Conservation (phyloP, 2,888 invertebrate species). For the Luffia ferchaultella region DNA sequence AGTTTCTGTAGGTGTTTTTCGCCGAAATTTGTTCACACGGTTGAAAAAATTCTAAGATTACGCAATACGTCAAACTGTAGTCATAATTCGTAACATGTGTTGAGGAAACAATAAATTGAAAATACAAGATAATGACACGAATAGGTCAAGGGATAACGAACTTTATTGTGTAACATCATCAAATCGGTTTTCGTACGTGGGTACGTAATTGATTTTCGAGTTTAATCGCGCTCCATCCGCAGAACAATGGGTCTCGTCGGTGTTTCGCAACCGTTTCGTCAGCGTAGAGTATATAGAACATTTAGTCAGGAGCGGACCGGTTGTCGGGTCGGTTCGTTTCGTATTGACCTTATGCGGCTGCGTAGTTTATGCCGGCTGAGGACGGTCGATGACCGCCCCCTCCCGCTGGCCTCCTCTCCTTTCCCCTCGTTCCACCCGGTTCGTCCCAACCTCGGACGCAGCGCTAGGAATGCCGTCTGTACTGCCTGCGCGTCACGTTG, state of each 20-base stretch:
- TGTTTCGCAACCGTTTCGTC: constrained; percentile 37
- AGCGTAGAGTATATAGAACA: constrained; percentile 10
- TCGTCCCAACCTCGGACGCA: constrained; percentile 15
- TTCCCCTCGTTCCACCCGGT: no score
- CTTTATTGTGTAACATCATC: background rate
- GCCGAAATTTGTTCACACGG: no score
- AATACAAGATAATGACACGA: no score
- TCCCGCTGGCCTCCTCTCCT: constrained; percentile 17
- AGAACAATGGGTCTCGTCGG: constrained; percentile 38
- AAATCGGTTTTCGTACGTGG: constrained; percentile 40
- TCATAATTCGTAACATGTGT: no score
- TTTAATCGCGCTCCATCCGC: constrained; percentile 21
- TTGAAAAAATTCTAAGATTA: no score
- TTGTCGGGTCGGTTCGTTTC: constrained; percentile 4
- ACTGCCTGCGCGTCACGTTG: constrained; percentile 33
- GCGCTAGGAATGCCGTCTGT: constrained; percentile 48
- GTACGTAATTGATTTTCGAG: constrained; percentile 46
- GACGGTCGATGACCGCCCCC: constrained; percentile 60
- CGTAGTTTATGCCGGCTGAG: constrained; percentile 58
- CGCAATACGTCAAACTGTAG: no score
- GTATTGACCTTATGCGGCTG: constrained; percentile 60
- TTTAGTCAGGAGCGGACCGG: background rate
- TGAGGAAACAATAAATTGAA: no score
- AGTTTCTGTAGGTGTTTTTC: no score
- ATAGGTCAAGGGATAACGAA: no score